Conservation (phyloP, 2,888 invertebrate species). For the Desoria tigrina region DNA sequence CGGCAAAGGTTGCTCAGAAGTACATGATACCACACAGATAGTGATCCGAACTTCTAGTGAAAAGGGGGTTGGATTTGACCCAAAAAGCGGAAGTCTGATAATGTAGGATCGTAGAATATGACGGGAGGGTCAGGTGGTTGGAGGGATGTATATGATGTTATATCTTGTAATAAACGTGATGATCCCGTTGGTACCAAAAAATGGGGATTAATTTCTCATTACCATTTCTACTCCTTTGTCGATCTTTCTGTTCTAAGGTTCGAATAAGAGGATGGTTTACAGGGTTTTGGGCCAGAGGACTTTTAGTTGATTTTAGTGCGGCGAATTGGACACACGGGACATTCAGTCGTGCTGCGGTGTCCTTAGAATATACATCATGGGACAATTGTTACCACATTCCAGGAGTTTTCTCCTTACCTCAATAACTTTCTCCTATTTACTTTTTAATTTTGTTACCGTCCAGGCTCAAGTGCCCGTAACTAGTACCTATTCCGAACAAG, state of each 20-base stretch:
- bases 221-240: too few species aligned
- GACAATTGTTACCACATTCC: slow-evolving; percentile 31
- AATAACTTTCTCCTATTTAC: slow-evolving; percentile 27
- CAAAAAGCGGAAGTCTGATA: slow-evolving; percentile 44
- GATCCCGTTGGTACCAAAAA: too few species aligned
- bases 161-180: not conserved
- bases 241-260: not conserved
- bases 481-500: slow-evolving; percentile 23
- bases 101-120: slow-evolving; percentile 2
- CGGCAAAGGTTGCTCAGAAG: too few species aligned
- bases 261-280: slow-evolving; percentile 11
- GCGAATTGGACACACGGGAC: slow-evolving; percentile 27
- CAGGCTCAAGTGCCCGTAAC: slow-evolving; percentile 19
- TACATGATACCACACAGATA: too few species aligned
- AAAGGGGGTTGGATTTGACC: slow-evolving; percentile 37
- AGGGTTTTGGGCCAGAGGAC: slow-evolving; percentile 28
- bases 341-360: slow-evolving; percentile 9
- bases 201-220: not conserved
- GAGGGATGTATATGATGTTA: not conserved
- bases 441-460: slow-evolving; percentile 41
- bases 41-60: too few species aligned
- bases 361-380: slow-evolving; percentile 29
- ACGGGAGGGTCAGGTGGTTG: slow-evolving; percentile 28
- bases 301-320: slow-evolving; percentile 37
- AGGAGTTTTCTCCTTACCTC: slow-evolving; percentile 35